Evolutionary conservation across 2,888 invertebrate species (phyloP), one percentile per base, ranked within the genome.

Genomic region (Gerosis bhagava): DNA sequence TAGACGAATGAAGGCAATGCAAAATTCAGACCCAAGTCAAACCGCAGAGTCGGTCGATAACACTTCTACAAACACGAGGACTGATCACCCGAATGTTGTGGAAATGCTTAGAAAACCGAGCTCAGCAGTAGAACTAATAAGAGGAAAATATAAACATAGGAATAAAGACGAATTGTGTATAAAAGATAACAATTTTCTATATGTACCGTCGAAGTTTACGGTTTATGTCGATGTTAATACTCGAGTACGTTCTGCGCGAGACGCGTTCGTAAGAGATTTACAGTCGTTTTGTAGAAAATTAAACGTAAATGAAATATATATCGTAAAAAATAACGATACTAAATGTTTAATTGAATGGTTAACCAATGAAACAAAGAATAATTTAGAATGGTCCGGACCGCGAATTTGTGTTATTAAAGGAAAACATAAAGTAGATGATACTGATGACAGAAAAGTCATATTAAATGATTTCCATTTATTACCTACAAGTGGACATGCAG

Each of bases 111-210:
- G 24, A 36, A 12, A 13, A 36, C 36, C 36, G 10, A 22, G 24
- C n/a, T 8, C 7, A 8, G 7, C 8, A 5, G 12, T 28, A 28
- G 28, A 28, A 12, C 7, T 28, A 12, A 5, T 12, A 5, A 1
- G 7, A 28, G 11, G 12, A 28, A 28, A 13, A 12, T 28, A 4
- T 12, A 28, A 12, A n/a, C 6, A 5, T 19, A 3, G 19, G 19
- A 19, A 19, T 3, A 25, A 8, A 10, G 10, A 25, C 6, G 19
- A 19, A n/a, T 4, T 24, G n/a, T 24, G 3, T 24, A 24, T 24
- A 22, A 51, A 35, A 57, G 55, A 19, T 50, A 57, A 13, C 24
- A 54, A 4, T n/a, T 54, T 7, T 46, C 55, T 8, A 49, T 26
- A 26, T n/a, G n/a, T n/a, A n/a, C 24, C 24, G 3, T 11, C 3